phyloP scores from a whole-genome alignment of 2,888 invertebrate species.

The Rutpela maculata region DNA sequence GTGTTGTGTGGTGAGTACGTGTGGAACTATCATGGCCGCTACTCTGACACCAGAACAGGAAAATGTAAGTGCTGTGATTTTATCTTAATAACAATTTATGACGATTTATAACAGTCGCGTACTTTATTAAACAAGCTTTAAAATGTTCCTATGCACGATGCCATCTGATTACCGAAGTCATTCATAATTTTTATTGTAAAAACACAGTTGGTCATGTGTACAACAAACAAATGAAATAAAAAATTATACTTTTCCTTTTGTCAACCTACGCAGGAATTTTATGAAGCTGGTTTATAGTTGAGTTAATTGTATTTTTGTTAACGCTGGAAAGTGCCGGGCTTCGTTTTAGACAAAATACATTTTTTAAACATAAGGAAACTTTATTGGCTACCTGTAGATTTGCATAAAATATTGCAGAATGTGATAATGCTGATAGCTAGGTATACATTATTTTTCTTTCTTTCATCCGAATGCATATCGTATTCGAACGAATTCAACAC shows the following conservation, averaged over 20 bases:
- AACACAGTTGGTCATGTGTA: constrained; percentile 42
- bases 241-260: constrained; percentile 35
- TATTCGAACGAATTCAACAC: background rate
- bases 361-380: constrained; percentile 21
- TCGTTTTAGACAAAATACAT: constrained; percentile 10
- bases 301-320: background rate
- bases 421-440: background rate
- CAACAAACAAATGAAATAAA: constrained; percentile 38
- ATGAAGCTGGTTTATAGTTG: constrained; percentile 11
- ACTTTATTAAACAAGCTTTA: constrained; percentile 8
- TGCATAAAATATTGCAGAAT: constrained; percentile 15
- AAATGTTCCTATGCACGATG: background rate
- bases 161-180: constrained; percentile 11
- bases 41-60: constrained; percentile 86
- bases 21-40: constrained; percentile 78
- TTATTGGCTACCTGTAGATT: constrained; percentile 39
- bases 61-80: constrained; percentile 78
- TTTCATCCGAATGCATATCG: background rate
- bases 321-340: background rate
- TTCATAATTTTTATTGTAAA: constrained; percentile 37
- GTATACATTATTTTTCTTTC: background rate
- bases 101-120: background rate
- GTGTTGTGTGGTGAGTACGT: constrained; percentile 53
- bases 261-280: constrained; percentile 28
- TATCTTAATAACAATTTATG: background rate